Evolutionary conservation across 2,888 invertebrate genomes (phyloP).

Genomic region (Cephus spinipes): DNA sequence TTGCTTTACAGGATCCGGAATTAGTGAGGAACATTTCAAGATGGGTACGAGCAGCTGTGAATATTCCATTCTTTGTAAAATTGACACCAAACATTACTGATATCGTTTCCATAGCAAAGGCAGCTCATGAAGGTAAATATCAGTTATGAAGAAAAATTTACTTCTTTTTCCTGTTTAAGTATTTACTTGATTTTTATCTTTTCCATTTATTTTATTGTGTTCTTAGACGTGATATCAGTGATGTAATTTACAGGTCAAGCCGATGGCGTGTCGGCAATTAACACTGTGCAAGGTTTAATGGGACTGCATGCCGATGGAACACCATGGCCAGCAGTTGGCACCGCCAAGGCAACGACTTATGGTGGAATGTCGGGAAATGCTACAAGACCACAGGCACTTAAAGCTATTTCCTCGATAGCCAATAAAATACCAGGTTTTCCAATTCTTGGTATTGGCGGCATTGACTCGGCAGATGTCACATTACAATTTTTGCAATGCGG

Average conservation of each 20-base stretch:
- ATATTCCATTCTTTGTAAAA: conserved; percentile 97
- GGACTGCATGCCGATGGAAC: conserved; percentile 81
- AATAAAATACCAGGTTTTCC: conserved; percentile 88
- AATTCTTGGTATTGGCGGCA: conserved; percentile 95
- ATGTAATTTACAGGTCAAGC: conserved; percentile 78
- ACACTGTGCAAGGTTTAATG: conserved; percentile 97
- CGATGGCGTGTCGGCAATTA: conserved; percentile 96
- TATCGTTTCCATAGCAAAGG: conserved; percentile 87
- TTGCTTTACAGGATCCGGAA: conserved; percentile 77
- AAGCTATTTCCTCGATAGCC: conserved; percentile 91
- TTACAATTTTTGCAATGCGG: conserved; percentile 96
- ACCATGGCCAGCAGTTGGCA: conserved; percentile 94
- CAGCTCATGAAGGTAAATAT: conserved; percentile 83
- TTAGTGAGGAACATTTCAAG: conserved; percentile 88
- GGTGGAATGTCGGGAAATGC: conserved; percentile 95
- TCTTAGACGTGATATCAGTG: neutral
- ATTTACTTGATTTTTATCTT: neutral
- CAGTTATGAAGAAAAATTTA: neutral
- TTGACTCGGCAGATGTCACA: conserved; percentile 95
- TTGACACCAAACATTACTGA: conserved; percentile 98
- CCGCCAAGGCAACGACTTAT: conserved; percentile 86
- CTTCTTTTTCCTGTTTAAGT: neutral
- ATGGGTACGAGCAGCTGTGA: conserved; percentile 89
- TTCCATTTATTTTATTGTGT: neutral
- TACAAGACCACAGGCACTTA: conserved; percentile 92